Percentiles rank a stretch among this genome's conserved stretches.
Conservation (phyloP, 2,888 invertebrate genomes). For the Eubasilissa splendida region DNA sequence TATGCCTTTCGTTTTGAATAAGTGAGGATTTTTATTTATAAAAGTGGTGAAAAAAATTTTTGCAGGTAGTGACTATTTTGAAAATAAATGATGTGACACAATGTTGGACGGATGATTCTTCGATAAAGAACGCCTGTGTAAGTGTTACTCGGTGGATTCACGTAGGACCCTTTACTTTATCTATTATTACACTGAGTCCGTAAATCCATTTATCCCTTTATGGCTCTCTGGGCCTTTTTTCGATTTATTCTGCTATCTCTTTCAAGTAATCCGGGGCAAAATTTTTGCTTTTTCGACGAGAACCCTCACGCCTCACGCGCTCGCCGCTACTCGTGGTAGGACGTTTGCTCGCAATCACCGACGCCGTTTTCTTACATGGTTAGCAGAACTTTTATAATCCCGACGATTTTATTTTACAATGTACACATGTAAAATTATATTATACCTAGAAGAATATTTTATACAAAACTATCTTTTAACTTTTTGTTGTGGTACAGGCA, state of each 20-base stretch:
- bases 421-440: too few species aligned
- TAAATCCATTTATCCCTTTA: conserved; percentile 29
- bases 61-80: too few species aligned
- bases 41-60: too few species aligned
- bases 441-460: too few species aligned
- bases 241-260: conserved; percentile 21
- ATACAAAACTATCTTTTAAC: too few species aligned
- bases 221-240: conserved; percentile 10
- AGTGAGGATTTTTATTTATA: too few species aligned
- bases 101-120: neutral
- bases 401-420: too few species aligned
- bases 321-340: neutral
- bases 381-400: too few species aligned
- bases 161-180: neutral
- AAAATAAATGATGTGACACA: neutral
- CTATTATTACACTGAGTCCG: conserved; percentile 14
- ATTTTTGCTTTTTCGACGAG: neutral
- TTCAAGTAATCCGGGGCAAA: conserved; percentile 4
- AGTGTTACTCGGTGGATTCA: neutral
- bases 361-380: neutral
- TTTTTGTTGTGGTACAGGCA: too few species aligned
- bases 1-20: too few species aligned
- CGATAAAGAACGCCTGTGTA: neutral
- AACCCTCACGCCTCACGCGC: neutral
- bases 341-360: neutral